Evolutionary conservation across 2,888 invertebrate species (phyloP).

Genomic region (Sphaerophoria rueppellii): DNA sequence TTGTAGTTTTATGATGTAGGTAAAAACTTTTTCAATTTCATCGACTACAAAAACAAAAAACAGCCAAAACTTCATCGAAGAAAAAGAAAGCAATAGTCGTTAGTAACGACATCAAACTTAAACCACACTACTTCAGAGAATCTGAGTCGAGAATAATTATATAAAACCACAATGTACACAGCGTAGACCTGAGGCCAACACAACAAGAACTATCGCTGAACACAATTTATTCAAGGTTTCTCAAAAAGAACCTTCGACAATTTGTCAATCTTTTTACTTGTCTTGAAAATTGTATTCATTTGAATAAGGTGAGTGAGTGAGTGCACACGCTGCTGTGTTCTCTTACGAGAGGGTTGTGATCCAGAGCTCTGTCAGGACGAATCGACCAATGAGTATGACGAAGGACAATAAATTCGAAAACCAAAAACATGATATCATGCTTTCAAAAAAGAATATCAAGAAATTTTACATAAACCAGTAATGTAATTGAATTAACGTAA

Average conservation of each 20-base stretch:
- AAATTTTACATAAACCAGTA: constrained; percentile 48
- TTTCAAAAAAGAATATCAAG: constrained; percentile 17
- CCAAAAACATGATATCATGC: constrained; percentile 29
- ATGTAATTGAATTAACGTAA: constrained; percentile 49
- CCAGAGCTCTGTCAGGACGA: too few species aligned
- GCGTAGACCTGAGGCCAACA: background rate
- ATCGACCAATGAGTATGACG: background rate
- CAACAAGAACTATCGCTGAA: background rate
- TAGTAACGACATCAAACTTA: constrained; percentile 51
- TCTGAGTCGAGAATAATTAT: constrained; percentile 60
- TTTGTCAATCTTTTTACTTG: constrained; percentile 60
- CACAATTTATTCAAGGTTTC: background rate
- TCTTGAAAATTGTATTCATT: constrained; percentile 60
- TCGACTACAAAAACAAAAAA: constrained; percentile 38
- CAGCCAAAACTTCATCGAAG: constrained; percentile 12
- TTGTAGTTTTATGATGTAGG: constrained; percentile 26
- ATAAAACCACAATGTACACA: constrained; percentile 51
- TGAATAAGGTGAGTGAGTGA: constrained; percentile 42
- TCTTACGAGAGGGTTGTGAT: background rate
- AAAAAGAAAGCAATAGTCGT: background rate
- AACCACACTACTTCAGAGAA: constrained; percentile 39
- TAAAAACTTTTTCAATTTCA: constrained; percentile 66
- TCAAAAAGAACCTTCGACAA: constrained; percentile 18
- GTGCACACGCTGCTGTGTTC: background rate
- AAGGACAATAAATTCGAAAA: constrained; percentile 15